These are phyloP conservation scores for Syngnathus scovelli DNA, from an alignment of 2,113 vertebrate genomes.

Conservation along the genomic window DNA sequence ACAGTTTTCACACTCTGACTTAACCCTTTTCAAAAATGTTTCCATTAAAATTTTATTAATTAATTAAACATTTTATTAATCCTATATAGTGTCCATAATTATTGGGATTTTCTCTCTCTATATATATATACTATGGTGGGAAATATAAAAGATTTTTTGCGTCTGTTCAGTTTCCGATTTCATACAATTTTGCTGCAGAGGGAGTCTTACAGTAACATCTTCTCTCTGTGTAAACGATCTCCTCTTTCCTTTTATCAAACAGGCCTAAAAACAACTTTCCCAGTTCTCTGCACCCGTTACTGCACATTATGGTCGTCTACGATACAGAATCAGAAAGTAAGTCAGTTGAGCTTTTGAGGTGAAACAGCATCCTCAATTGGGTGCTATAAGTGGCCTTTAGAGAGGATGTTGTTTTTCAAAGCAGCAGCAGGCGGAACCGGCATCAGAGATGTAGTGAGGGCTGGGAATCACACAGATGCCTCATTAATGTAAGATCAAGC, in stretches of 20 bases:
- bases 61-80: background rate
- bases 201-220: no score
- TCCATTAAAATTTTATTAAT: background rate
- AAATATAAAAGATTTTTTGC: no score
- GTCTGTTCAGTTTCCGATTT: no score
- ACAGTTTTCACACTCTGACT: background rate
- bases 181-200: no score
- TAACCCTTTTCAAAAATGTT: background rate
- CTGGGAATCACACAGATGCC: constrained; percentile 58
- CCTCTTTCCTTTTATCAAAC: background rate
- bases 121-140: background rate
- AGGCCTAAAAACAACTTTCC: constrained; percentile 3
- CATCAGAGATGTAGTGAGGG: constrained; percentile 42
- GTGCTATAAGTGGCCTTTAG: constrained; percentile 17
- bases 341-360: constrained; percentile 32
- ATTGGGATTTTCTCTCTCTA: background rate
- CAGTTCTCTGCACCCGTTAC: constrained; percentile 8
- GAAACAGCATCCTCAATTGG: constrained; percentile 50
- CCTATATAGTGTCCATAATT: background rate
- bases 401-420: constrained; percentile 48
- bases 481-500: constrained; percentile 69
- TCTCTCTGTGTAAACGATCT: no score
- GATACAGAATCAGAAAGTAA: constrained; percentile 41
- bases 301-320: constrained; percentile 2
- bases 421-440: constrained; percentile 37